Evolutionary conservation across 2,797 vertebrate genomes (phyloP).

Genomic region (Eidolon dupreanum): DNA sequence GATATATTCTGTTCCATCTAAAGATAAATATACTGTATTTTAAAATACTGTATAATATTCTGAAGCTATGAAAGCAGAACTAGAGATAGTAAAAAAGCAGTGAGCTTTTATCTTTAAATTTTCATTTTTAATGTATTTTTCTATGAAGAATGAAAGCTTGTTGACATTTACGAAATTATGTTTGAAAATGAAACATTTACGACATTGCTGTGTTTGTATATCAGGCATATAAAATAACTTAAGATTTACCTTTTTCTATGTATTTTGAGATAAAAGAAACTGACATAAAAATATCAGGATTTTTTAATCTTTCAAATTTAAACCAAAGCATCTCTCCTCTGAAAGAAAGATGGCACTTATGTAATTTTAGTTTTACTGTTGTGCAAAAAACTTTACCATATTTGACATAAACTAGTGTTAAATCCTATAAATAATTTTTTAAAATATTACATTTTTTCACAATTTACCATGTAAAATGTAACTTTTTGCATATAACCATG

Average conservation of each 20-base stretch:
- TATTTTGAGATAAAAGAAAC: constrained; percentile 75
- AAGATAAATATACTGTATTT: neutral
- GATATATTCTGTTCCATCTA: constrained; percentile 58
- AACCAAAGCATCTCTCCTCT: constrained; percentile 67
- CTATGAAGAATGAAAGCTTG: constrained; percentile 54
- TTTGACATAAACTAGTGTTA: constrained; percentile 21
- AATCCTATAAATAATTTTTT: neutral
- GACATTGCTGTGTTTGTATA: constrained; percentile 69
- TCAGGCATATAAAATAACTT: constrained; percentile 67
- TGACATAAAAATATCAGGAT: constrained; percentile 66
- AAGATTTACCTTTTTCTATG: constrained; percentile 73
- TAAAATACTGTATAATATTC: too few species aligned
- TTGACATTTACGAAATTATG: constrained; percentile 66
- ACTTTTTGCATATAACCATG: constrained; percentile 4
- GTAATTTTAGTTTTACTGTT: constrained; percentile 45
- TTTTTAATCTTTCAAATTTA: constrained; percentile 62
- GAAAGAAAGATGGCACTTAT: constrained; percentile 36
- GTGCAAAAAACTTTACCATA: neutral
- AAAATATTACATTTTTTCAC: constrained; percentile 39
- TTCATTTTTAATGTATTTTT: constrained; percentile 72
- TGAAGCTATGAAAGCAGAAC: constrained; percentile 66
- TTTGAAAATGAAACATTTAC: constrained; percentile 76
- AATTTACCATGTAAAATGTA: constrained; percentile 38
- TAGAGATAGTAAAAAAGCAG: neutral
- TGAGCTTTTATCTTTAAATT: constrained; percentile 33